A percentile compares a stretch with the other conserved stretches of the same genome.
Conservation (phyloP, 2,113 vertebrate species). For the Agelaius phoeniceus region DNA sequence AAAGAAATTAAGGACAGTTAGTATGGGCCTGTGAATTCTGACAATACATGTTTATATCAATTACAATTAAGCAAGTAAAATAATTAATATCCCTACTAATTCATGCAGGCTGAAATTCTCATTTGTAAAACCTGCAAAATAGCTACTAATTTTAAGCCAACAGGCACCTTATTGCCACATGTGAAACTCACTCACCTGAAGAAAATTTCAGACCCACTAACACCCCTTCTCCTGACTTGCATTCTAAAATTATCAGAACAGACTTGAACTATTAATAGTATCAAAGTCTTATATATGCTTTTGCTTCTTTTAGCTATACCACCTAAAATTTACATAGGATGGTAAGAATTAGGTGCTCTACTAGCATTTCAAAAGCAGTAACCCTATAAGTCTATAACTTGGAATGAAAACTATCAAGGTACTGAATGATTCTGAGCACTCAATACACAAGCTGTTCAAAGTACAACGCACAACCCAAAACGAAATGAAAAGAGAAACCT, state of each 20-base stretch:
- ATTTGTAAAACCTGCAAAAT: slow-evolving; percentile 80
- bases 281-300: slow-evolving; percentile 71
- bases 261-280: slow-evolving; percentile 76
- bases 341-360: slow-evolving; percentile 67
- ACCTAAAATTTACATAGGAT: slow-evolving; percentile 58
- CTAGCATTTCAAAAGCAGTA: slow-evolving; percentile 75
- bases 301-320: slow-evolving; percentile 68
- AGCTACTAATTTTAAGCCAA: slow-evolving; percentile 72
- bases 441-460: slow-evolving; percentile 75
- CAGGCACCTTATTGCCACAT: slow-evolving; percentile 71
- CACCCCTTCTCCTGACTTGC: slow-evolving; percentile 73
- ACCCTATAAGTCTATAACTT: slow-evolving; percentile 66
- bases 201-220: slow-evolving; percentile 78
- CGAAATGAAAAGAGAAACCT: slow-evolving; percentile 85
- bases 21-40: slow-evolving; percentile 99
- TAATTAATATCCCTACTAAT: slow-evolving; percentile 84
- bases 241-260: slow-evolving; percentile 77
- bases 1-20: slow-evolving; percentile 99
- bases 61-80: slow-evolving; percentile 96
- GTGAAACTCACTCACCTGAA: slow-evolving; percentile 78
- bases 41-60: slow-evolving; percentile 95
- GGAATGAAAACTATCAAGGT: slow-evolving; percentile 74
- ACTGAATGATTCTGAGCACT: slow-evolving; percentile 75
- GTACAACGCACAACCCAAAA: slow-evolving; percentile 81
- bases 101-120: slow-evolving; percentile 91